Conservation (phyloP, 2,797 vertebrate species). For the Myoxocephalus aenaeus region DNA sequence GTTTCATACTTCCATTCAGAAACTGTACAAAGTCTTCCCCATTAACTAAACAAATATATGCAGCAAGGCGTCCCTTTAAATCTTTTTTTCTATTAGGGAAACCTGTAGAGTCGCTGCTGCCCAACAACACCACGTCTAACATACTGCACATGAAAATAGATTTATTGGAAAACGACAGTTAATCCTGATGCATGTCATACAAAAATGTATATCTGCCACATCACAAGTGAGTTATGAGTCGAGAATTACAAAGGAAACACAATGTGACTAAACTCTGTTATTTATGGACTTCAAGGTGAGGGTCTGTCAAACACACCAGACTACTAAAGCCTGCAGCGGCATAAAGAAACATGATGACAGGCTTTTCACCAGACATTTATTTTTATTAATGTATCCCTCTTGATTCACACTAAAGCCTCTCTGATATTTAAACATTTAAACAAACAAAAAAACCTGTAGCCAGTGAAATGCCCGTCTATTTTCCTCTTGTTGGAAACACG, state of each 20-base stretch:
- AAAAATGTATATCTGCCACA: constrained; percentile 10
- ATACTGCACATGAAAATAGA: constrained; percentile 1
- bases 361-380: constrained; percentile 11
- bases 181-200: constrained; percentile 7
- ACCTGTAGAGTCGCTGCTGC: neutral
- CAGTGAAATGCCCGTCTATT: constrained; percentile 27
- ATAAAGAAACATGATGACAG: constrained; percentile 19
- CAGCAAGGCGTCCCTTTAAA: neutral
- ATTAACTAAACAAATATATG: constrained; percentile 2
- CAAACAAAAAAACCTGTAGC: constrained; percentile 15
- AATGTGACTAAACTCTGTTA: constrained; percentile 32
- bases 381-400: neutral
- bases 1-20: neutral
- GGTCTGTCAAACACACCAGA: constrained; percentile 26
- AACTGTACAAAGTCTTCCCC: neutral
- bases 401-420: constrained; percentile 32
- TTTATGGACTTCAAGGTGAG: constrained; percentile 35
- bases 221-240: constrained; percentile 38
- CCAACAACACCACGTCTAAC: neutral
- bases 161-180: constrained; percentile 6
- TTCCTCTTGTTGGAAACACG: constrained; percentile 48
- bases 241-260: constrained; percentile 28
- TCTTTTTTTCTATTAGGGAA: neutral
- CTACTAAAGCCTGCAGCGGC: constrained; percentile 31
- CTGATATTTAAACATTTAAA: constrained; percentile 21